Percentiles rank a stretch among this genome's conserved stretches.
phyloP scores from a whole-genome alignment of 2,888 invertebrate genomes.

The Drosophila tripunctata region DNA sequence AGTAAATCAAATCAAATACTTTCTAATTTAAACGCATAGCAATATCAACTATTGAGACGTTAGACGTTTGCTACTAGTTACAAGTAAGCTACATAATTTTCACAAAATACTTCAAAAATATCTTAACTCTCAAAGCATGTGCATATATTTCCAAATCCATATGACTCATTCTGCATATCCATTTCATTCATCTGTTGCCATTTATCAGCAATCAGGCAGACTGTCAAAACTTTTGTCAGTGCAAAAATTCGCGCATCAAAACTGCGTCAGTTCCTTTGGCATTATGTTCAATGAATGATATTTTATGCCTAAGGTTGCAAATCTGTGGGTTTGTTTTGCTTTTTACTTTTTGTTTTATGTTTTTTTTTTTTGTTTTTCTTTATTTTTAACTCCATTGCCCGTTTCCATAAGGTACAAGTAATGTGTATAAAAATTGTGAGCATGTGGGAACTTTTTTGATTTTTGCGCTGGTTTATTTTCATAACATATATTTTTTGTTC shows the following conservation, averaged over 20 bases:
- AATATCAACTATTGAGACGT: no score
- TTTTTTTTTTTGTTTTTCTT: conserved; percentile 20
- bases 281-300: conserved; percentile 76
- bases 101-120: no score
- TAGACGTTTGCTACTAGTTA: no score
- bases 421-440: conserved; percentile 77
- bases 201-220: conserved; percentile 14
- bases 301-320: conserved; percentile 72
- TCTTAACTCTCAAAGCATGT: no score
- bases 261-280: conserved; percentile 43
- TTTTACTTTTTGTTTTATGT: no score
- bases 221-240: conserved; percentile 47
- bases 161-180: not conserved
- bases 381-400: conserved; percentile 33
- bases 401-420: conserved; percentile 62
- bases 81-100: no score
- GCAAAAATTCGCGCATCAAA: conserved; percentile 55
- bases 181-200: not conserved
- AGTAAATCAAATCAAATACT: no score
- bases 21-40: no score
- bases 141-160: not conserved
- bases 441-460: conserved; percentile 76
- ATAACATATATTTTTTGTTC: conserved; percentile 50
- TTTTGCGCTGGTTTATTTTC: conserved; percentile 52
- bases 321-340: conserved; percentile 62